Evolutionary conservation across 2,888 invertebrate genomes (phyloP).

Genomic region (Ashinkailepas kermadecensis): DNA sequence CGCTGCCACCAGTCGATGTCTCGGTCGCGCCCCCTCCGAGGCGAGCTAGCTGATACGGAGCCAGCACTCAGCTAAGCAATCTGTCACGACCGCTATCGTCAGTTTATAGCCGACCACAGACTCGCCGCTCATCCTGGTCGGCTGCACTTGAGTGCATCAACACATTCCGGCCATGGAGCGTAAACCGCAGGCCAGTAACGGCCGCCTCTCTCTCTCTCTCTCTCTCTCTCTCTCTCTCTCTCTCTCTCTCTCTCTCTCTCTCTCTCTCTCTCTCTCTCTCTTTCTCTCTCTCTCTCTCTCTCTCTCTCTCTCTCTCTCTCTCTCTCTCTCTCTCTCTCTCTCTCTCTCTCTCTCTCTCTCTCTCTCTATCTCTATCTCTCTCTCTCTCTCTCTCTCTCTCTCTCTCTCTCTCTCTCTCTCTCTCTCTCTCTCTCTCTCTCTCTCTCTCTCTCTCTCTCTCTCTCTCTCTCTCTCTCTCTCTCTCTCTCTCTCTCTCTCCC

Average conservation of each 20-base stretch:
- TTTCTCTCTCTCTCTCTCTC: neutral
- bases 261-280: conserved; percentile 13
- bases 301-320: neutral
- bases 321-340: neutral
- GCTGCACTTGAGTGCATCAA: too few species aligned
- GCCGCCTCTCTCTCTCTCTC: conserved; percentile 19
- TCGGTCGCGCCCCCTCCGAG: too few species aligned
- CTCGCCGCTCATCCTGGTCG: too few species aligned
- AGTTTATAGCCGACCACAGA: too few species aligned
- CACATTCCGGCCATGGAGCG: too few species aligned
- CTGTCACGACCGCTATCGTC: too few species aligned
- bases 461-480: neutral
- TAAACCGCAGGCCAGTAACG: too few species aligned
- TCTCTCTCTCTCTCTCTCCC: neutral
- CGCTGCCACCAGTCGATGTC: too few species aligned
- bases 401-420: neutral
- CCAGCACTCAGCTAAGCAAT: too few species aligned
- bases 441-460: neutral
- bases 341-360: too few species aligned
- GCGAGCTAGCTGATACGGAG: too few species aligned
- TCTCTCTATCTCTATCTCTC: too few species aligned
- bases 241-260: conserved; percentile 24
- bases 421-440: neutral
- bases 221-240: conserved; percentile 22
- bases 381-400: neutral